A percentile compares a stretch with the other conserved stretches of the same genome.
These are phyloP conservation scores for Megaceryle alcyon DNA, from an alignment of 2,797 vertebrate species.

Conservation along the genomic window DNA sequence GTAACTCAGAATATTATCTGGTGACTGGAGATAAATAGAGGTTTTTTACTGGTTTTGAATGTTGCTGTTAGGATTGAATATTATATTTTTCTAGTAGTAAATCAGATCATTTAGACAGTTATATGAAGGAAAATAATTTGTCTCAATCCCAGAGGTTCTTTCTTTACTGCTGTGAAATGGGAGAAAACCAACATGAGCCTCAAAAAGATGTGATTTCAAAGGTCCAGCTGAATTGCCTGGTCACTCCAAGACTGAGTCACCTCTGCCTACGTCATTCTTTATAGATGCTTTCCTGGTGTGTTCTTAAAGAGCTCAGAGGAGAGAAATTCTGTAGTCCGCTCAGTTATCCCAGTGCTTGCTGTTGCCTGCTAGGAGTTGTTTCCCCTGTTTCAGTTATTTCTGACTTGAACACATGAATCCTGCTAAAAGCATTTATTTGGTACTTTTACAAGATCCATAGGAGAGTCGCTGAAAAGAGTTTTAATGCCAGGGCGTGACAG, in stretches of 20 bases:
- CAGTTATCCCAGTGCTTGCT: neutral
- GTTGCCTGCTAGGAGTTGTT: neutral
- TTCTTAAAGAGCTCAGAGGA: neutral
- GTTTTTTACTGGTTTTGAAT: neutral
- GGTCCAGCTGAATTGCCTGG: neutral
- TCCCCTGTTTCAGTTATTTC: neutral
- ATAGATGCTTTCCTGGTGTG: neutral
- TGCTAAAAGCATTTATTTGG: neutral
- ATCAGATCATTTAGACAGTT: neutral
- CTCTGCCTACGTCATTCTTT: neutral
- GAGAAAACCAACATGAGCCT: neutral
- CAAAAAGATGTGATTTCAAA: neutral
- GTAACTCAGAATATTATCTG: neutral
- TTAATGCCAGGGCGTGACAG: neutral
- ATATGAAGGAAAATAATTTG: neutral
- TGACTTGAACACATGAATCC: neutral
- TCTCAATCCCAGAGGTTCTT: neutral
- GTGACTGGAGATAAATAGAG: neutral
- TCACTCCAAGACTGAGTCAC: neutral
- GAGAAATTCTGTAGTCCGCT: neutral
- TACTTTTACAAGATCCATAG: neutral
- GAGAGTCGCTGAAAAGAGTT: neutral
- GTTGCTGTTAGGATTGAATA: neutral
- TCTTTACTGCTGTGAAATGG: neutral
- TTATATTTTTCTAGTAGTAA: neutral